These are phyloP conservation scores for Scaptomyza hsui DNA, from an alignment of 1,140 invertebrate genomes.

Conservation along the genomic window DNA sequence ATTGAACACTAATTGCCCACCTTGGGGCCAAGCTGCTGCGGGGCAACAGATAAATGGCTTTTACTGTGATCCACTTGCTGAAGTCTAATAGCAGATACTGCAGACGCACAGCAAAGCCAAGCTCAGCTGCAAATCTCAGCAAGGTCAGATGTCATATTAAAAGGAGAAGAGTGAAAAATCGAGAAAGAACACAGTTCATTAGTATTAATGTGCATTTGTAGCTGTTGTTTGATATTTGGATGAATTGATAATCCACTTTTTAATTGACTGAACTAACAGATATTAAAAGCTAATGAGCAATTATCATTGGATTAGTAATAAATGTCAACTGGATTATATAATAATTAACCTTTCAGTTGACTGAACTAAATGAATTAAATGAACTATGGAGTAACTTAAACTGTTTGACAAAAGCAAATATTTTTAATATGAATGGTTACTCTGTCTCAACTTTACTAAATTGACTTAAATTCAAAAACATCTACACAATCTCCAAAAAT, in stretches of 20 bases:
- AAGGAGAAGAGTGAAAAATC: not conserved
- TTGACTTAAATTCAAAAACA: conserved; percentile 2
- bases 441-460: not conserved
- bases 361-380: no score
- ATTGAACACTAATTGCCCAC: conserved; percentile 21
- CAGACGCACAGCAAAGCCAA: not conserved
- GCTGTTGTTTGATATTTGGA: no score
- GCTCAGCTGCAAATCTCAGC: not conserved
- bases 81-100: not conserved
- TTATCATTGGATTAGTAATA: no score
- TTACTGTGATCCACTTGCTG: not conserved
- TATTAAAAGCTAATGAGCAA: no score
- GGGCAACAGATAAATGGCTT: conserved; percentile 13
- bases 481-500: conserved; percentile 2
- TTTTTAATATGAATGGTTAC: no score
- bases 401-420: no score
- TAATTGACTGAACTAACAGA: no score
- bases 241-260: not conserved
- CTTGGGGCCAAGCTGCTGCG: not conserved
- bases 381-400: no score
- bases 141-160: not conserved
- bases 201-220: no score
- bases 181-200: no score
- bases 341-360: no score
- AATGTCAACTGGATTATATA: no score